Evolutionary conservation across 2,888 invertebrate species (phyloP), one percentile per base, ranked within the genome.

Genomic region (Rhamnusium bicolor): DNA sequence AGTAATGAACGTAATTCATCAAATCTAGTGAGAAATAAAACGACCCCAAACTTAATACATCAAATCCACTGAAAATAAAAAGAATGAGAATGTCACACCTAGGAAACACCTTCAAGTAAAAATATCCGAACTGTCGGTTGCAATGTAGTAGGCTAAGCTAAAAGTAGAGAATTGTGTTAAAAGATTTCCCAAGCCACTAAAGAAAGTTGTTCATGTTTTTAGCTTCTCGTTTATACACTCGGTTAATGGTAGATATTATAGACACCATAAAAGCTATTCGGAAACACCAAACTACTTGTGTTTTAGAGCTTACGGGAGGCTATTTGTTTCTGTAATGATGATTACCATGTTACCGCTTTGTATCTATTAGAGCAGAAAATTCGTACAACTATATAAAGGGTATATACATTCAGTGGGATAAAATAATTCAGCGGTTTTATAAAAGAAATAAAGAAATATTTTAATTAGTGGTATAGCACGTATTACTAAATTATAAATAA

Each of bases 121-220:
- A 51, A 51, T 21, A 51, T 51, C 18, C 21, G 19, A 24, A 54
- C 24, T 1, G n/a, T 40, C 40, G 40, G 40, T 40, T 40, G 12
- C 40, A 40, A 40, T 40, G 12, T 40, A 4, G 40, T n/a, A n/a
- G n/a, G n/a, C 40, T 4, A n/a, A 61, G 40, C 40, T 32, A 10
- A 61, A 61, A 61, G 40, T 19, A 12, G n/a, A 8, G 16, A 61
- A 61, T 61, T 61, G 32, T 1, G 60, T 61, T 61, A 61, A 61
- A 46, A 61, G 40, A 32, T 61, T 61, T 61, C 32, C 19, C 60
- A 12, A 40, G 60, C 60, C n/a, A 14, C 24, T 24, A 24, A 19
- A 18, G 19, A 40, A 32, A 40, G 60, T 40, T 40, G 40, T 46
- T 12, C 40, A 32, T 18, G 40, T 32, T 40, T 40, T n/a, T 16